Evolutionary conservation across 1,140 invertebrate genomes (phyloP).

Genomic region (Artemia franciscana): DNA sequence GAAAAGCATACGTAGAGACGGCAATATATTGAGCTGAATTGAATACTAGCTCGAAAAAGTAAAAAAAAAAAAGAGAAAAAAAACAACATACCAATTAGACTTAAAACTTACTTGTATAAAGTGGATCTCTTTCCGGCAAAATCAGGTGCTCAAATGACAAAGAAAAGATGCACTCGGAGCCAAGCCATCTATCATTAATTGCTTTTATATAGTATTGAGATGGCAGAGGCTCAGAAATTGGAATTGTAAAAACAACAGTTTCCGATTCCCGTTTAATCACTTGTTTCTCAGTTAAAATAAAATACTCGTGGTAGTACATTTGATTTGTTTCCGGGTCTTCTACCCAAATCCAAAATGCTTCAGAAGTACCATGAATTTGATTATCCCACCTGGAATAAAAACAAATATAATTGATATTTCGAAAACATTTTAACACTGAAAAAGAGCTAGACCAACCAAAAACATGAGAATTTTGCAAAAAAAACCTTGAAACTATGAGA

Average conservation of each 20-base stretch:
- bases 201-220: slow-evolving; percentile 73
- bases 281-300: slow-evolving; percentile 60
- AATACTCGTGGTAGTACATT: slow-evolving; percentile 90
- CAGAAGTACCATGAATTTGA: slow-evolving; percentile 56
- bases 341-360: slow-evolving; percentile 94
- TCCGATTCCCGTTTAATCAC: slow-evolving; percentile 42
- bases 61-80: no score
- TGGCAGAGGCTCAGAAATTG: slow-evolving; percentile 68
- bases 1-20: no score
- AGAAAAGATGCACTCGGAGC: slow-evolving; percentile 41
- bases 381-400: slow-evolving; percentile 85
- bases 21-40: no score
- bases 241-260: slow-evolving; percentile 83
- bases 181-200: slow-evolving; percentile 74
- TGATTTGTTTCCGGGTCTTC: slow-evolving; percentile 79
- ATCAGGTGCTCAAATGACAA: slow-evolving; percentile 74
- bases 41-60: no score
- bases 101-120: slow-evolving; percentile 46
- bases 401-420: no score
- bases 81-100: no score
- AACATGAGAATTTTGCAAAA: no score
- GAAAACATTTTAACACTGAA: no score
- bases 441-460: no score
- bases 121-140: slow-evolving; percentile 71
- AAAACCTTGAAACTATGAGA: no score